Percentiles rank a stretch among this genome's conserved stretches.
Conservation (phyloP, 2,113 vertebrate genomes). For the Phoenicopterus ruber region DNA sequence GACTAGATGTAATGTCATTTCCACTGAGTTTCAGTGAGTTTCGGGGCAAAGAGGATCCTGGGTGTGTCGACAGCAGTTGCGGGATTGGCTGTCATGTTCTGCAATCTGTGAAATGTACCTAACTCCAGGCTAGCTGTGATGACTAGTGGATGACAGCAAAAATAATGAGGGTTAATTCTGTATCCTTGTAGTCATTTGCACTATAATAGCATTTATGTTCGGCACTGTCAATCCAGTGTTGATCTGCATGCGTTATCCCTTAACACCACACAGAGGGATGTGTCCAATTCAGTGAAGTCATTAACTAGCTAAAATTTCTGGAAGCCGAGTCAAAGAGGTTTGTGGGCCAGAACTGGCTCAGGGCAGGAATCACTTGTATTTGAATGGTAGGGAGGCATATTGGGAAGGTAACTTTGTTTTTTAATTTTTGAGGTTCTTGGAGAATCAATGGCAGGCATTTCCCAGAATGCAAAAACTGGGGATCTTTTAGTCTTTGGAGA, state of each 20-base stretch:
- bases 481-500: slow-evolving; percentile 93
- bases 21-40: neutral
- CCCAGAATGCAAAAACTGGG: slow-evolving; percentile 95
- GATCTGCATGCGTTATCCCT: neutral
- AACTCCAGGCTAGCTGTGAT: neutral
- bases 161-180: neutral
- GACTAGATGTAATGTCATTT: neutral
- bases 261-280: neutral
- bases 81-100: neutral
- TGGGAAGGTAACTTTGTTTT: neutral
- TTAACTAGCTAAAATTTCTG: neutral
- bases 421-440: slow-evolving; percentile 84
- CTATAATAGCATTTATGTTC: neutral
- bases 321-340: neutral
- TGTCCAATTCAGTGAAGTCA: neutral
- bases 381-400: neutral
- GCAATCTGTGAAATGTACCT: neutral
- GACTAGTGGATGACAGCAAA: neutral
- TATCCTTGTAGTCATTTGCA: accelerated
- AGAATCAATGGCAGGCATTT: slow-evolving; percentile 98
- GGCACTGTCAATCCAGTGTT: neutral
- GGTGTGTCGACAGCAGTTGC: neutral
- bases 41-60: neutral
- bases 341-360: neutral
- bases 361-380: neutral